A percentile compares a stretch with the other conserved stretches of the same genome.
phyloP scores from a whole-genome alignment of 2,113 vertebrate species.

The Sterrhoptilus dennistouni region DNA sequence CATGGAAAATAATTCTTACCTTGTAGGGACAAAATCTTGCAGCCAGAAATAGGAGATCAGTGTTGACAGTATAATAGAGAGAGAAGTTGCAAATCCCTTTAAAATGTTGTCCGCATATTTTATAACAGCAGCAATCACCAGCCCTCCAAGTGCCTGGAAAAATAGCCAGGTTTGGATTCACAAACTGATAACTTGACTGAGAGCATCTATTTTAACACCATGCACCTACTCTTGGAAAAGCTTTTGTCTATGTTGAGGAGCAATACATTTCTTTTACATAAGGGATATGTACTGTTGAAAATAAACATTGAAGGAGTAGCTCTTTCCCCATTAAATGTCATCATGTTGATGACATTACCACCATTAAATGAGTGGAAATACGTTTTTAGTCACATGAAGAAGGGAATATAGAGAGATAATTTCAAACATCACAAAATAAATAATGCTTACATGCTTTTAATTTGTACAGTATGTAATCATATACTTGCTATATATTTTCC shows the following conservation, averaged over 20 bases:
- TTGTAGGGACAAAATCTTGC: slow-evolving; percentile 91
- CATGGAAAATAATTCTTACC: slow-evolving; percentile 73
- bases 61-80: slow-evolving; percentile 97
- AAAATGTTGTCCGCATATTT: slow-evolving; percentile 99
- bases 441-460: background rate
- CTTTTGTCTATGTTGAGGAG: background rate
- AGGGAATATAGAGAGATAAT: background rate
- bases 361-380: background rate
- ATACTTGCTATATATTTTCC: background rate
- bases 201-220: background rate
- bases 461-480: background rate
- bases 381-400: background rate
- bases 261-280: background rate
- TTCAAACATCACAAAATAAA: background rate
- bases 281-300: background rate
- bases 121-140: slow-evolving; percentile 97
- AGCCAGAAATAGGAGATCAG: slow-evolving; percentile 97
- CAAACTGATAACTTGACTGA: background rate
- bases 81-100: slow-evolving; percentile 96
- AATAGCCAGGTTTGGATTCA: background rate
- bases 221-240: background rate
- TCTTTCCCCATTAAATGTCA: background rate
- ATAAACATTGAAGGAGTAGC: background rate
- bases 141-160: slow-evolving; percentile 91
- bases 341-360: background rate